Evolutionary conservation across 2,113 vertebrate species (phyloP).

Genomic region (Octodon degus): DNA sequence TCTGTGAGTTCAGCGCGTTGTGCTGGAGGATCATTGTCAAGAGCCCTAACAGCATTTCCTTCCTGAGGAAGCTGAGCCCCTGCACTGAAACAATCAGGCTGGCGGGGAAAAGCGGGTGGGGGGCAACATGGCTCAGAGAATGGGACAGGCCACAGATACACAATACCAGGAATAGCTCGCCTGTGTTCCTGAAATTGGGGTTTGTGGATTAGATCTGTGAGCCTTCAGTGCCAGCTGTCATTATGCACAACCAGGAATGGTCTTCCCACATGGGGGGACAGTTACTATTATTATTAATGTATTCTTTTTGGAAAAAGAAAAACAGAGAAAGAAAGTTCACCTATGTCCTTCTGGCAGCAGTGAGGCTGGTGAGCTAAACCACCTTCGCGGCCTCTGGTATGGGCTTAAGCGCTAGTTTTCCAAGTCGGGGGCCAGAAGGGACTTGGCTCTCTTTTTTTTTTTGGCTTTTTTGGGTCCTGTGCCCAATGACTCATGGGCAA

Average conservation of each 20-base stretch:
- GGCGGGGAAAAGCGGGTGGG: slow-evolving; percentile 57
- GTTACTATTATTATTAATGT: neutral
- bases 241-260: neutral
- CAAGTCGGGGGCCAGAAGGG: neutral
- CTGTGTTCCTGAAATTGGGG: slow-evolving; percentile 44
- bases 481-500: neutral
- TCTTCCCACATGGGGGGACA: neutral
- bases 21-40: slow-evolving; percentile 78
- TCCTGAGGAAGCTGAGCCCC: slow-evolving; percentile 87
- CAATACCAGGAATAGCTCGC: slow-evolving; percentile 67
- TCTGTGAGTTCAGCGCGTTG: neutral
- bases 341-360: neutral
- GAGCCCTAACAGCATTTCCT: slow-evolving; percentile 83
- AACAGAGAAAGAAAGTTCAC: neutral
- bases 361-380: neutral
- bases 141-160: slow-evolving; percentile 51
- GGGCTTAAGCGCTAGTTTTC: neutral
- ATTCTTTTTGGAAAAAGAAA: neutral
- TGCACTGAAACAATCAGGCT: slow-evolving; percentile 85
- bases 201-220: neutral
- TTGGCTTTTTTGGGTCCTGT: neutral
- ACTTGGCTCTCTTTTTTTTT: neutral
- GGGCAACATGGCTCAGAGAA: slow-evolving; percentile 10
- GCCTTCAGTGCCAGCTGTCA: neutral
- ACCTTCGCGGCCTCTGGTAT: too few species aligned